Evolutionary conservation across 1,140 invertebrate species (phyloP).

Genomic region (Cotesia vestalis): DNA sequence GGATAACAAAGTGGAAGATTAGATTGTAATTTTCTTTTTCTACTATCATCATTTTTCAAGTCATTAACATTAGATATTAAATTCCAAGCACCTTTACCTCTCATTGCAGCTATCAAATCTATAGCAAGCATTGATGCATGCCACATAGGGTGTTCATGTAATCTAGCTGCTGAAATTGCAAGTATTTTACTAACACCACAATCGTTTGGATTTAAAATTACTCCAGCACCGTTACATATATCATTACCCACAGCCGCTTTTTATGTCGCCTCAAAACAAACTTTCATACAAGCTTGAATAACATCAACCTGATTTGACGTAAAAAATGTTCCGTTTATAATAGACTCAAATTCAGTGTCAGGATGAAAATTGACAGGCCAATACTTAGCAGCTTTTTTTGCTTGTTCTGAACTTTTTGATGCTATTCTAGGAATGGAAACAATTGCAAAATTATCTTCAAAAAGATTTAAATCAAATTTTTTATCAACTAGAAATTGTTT

Average conservation of each 20-base stretch:
- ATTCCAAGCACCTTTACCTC: slow-evolving; percentile 82
- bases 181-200: slow-evolving; percentile 66
- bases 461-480: slow-evolving; percentile 65
- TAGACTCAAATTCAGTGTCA: slow-evolving; percentile 74
- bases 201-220: slow-evolving; percentile 75
- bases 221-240: slow-evolving; percentile 64
- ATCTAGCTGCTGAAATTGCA: slow-evolving; percentile 72
- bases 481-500: slow-evolving; percentile 63
- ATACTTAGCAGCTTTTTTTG: slow-evolving; percentile 68
- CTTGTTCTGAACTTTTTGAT: slow-evolving; percentile 76
- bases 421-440: slow-evolving; percentile 69
- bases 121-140: slow-evolving; percentile 88
- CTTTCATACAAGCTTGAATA: slow-evolving; percentile 72
- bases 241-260: slow-evolving; percentile 51
- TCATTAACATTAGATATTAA: slow-evolving; percentile 30
- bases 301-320: slow-evolving; percentile 65
- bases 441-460: slow-evolving; percentile 67
- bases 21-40: slow-evolving; percentile 49
- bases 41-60: slow-evolving; percentile 16
- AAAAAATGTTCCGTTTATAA: slow-evolving; percentile 74
- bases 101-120: slow-evolving; percentile 83
- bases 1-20: slow-evolving; percentile 53
- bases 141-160: slow-evolving; percentile 76
- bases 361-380: slow-evolving; percentile 91
- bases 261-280: slow-evolving; percentile 69